phyloP scores from a whole-genome alignment of 2,797 vertebrate genomes.

The Sardinella longiceps region DNA sequence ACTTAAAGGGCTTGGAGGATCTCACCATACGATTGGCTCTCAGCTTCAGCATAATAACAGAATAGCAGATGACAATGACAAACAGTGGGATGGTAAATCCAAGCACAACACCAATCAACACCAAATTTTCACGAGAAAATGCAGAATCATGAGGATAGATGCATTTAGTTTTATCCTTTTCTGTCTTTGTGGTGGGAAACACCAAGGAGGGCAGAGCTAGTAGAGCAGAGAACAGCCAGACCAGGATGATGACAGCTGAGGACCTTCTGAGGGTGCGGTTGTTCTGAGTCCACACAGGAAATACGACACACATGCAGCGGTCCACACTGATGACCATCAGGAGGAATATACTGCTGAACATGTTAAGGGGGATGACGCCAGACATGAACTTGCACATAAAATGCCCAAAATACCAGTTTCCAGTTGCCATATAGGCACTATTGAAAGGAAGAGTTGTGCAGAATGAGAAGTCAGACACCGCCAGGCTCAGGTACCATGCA shows the following conservation, averaged over 20 bases:
- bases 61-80: slow-evolving; percentile 80
- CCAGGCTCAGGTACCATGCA: slow-evolving; percentile 87
- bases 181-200: slow-evolving; percentile 50
- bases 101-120: slow-evolving; percentile 72
- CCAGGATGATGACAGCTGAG: slow-evolving; percentile 55
- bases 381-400: slow-evolving; percentile 84
- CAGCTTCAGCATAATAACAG: slow-evolving; percentile 76
- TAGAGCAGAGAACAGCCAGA: slow-evolving; percentile 80
- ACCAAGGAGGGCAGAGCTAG: slow-evolving; percentile 81
- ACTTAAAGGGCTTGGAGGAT: slow-evolving; percentile 85
- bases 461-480: slow-evolving; percentile 84
- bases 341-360: slow-evolving; percentile 89
- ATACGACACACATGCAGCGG: slow-evolving; percentile 80
- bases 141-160: slow-evolving; percentile 68
- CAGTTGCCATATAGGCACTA: slow-evolving; percentile 58
- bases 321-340: slow-evolving; percentile 85
- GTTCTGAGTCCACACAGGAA: slow-evolving; percentile 89
- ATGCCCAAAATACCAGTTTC: slow-evolving; percentile 82
- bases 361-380: slow-evolving; percentile 85
- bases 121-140: slow-evolving; percentile 61
- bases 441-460: slow-evolving; percentile 82
- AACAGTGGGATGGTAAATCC: slow-evolving; percentile 83
- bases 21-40: slow-evolving; percentile 74
- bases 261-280: slow-evolving; percentile 74
- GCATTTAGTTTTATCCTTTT: slow-evolving; percentile 63